Evolutionary conservation across 2,797 vertebrate species (phyloP), one percentile per base, ranked within the genome.

Genomic region (Paratrypauchen microcephalus): DNA sequence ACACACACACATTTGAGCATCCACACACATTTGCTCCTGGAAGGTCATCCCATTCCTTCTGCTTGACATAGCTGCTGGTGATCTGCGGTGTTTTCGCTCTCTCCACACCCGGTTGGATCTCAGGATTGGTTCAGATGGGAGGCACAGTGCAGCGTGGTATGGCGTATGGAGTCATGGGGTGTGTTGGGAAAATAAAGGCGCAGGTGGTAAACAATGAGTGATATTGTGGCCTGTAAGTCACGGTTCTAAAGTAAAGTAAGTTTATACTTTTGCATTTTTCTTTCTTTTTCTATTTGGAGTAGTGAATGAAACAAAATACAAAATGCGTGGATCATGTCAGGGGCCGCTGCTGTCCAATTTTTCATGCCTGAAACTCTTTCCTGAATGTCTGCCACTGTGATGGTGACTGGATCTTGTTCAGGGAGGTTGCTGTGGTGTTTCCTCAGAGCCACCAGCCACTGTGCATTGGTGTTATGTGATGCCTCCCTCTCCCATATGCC

Each of bases 41-140:
- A 66, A 69, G 54, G 66, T 62, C 57, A 1, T 71, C 71, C 48
- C 70, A 73, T 76, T 82, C 61, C 77, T 78, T 73, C 66, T 70
- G 66, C 74, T 65, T 69, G 74, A 82, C 67, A 69, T 68, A 55
- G 69, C 71, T 74, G 72, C 52, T 81, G 70, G 74, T 81, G 76
- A 81, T 79, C 74, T 70, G 72, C 24, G 16, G 23, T 59, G 67
- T 79, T 81, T 81, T 76, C 60, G 68, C 28, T 64, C 70, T 65
- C 66, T 76, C 72, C 77, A 80, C 87, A 83, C 82, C 81, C 80
- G 83, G 72, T 67, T 55, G 16, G 71, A 72, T 81, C 48, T 61
- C 70, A 72, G 77, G 75, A 83, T 78, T 85, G 70, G 74, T 86
- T 86, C 76, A 78, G 72, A 50, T 65, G 70, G 68, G 50, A 76